Evolutionary conservation across 1,140 invertebrate species (phyloP).

Genomic region (Harpegnathos saltator): DNA sequence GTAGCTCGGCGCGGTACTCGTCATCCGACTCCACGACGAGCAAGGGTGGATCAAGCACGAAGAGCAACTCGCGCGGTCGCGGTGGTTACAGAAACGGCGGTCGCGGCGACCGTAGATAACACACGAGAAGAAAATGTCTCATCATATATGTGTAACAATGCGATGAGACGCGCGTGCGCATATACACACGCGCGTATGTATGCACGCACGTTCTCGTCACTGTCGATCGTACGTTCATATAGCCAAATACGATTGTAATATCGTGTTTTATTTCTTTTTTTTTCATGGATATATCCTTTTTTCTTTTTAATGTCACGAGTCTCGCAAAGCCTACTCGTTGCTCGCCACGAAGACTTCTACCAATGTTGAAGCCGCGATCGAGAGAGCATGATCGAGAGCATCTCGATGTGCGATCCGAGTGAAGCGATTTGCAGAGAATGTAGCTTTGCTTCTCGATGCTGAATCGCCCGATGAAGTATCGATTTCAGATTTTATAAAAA

Average conservation of each 20-base stretch:
- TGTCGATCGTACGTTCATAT: too few relatives aligned
- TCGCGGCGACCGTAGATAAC: slow-evolving; percentile 86
- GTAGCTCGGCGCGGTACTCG: slow-evolving; percentile 78
- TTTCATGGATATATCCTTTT: too few relatives aligned
- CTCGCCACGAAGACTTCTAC: too few relatives aligned
- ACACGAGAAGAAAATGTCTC: slow-evolving; percentile 67
- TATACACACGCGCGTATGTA: slow-evolving; percentile 35
- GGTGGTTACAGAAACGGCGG: slow-evolving; percentile 85
- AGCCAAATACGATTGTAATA: slow-evolving; percentile 62
- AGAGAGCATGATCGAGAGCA: too few relatives aligned
- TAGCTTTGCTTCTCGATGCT: too few relatives aligned
- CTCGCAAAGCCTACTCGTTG: too few relatives aligned
- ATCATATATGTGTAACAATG: slow-evolving; percentile 64
- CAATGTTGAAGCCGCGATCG: too few relatives aligned
- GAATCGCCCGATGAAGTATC: too few relatives aligned
- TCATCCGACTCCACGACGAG: slow-evolving; percentile 68
- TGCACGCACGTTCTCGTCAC: neutral
- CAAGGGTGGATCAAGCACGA: slow-evolving; percentile 82
- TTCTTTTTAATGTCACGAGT: too few relatives aligned
- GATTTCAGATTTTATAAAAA: too few relatives aligned
- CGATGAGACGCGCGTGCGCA: neutral
- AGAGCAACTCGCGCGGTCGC: slow-evolving; percentile 86
- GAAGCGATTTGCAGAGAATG: too few relatives aligned
- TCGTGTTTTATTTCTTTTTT: slow-evolving; percentile 45
- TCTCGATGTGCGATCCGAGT: too few relatives aligned